These are phyloP conservation scores for Zaprionus nigranus DNA, from an alignment of 1,140 invertebrate species.

Conservation along the genomic window DNA sequence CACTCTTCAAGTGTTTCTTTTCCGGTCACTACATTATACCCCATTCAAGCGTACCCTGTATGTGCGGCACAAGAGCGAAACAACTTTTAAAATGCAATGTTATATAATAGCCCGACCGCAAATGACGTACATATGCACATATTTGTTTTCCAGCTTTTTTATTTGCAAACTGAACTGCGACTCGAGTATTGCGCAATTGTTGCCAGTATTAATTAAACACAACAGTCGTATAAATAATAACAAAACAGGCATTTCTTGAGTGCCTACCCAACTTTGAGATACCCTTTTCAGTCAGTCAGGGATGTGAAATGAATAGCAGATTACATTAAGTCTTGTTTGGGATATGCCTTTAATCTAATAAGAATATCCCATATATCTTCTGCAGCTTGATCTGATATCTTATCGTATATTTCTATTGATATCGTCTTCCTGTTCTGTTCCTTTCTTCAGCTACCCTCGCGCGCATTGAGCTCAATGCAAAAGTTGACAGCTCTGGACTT, in stretches of 20 bases:
- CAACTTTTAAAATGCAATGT: conserved; percentile 30
- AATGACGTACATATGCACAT: background rate
- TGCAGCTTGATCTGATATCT: background rate
- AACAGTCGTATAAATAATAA: background rate
- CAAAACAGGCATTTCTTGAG: background rate
- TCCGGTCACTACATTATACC: background rate
- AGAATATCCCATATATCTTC: too few relatives aligned
- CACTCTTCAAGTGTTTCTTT: background rate
- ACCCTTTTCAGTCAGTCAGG: background rate
- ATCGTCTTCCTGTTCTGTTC: background rate
- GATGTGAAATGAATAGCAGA: too few relatives aligned
- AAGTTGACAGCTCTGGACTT: conserved; percentile 91
- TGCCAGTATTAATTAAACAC: conserved; percentile 7
- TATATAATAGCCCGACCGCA: conserved; percentile 22
- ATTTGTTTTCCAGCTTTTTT: conserved; percentile 13
- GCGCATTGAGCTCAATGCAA: conserved; percentile 90
- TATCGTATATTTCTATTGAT: background rate
- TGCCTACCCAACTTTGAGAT: background rate
- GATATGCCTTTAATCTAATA: too few relatives aligned
- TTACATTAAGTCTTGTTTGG: too few relatives aligned
- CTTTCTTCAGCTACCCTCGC: conserved; percentile 89
- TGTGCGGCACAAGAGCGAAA: background rate
- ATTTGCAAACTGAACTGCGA: background rate
- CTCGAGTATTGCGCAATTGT: conserved; percentile 9
- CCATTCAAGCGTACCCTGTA: background rate